Evolutionary conservation across 2,113 vertebrate genomes (phyloP).

Genomic region (Gymnarchus niloticus): DNA sequence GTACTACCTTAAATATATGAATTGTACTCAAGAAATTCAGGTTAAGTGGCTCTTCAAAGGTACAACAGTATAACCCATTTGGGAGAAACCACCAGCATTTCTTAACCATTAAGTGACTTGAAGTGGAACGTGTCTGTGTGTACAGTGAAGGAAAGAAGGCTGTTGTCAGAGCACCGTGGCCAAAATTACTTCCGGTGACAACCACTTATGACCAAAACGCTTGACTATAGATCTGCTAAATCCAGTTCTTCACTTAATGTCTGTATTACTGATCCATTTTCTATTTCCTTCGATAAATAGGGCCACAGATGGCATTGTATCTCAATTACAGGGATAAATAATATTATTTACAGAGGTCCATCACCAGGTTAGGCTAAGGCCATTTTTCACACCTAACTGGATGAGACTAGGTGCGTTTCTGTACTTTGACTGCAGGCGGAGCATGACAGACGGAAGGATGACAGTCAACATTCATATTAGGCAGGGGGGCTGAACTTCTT

Average conservation of each 20-base stretch:
- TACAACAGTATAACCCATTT: too few species aligned
- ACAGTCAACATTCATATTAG: neutral
- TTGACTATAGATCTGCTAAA: neutral
- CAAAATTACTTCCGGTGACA: conserved; percentile 1
- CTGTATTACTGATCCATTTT: too few species aligned
- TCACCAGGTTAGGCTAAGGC: neutral
- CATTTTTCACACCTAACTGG: neutral
- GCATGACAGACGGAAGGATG: neutral
- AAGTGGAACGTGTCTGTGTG: neutral
- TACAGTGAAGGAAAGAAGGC: neutral
- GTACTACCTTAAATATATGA: neutral
- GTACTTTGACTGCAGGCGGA: neutral
- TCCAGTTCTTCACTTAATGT: neutral
- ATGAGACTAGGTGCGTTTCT: neutral
- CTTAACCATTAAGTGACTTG: neutral
- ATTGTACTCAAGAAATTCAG: neutral
- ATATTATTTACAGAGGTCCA: neutral
- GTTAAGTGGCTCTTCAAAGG: too few species aligned
- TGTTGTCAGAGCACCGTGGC: neutral
- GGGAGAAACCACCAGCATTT: neutral
- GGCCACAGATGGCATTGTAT: neutral
- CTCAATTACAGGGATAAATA: neutral
- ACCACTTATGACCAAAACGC: neutral
- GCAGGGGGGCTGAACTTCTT: neutral
- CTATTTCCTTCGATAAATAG: neutral